Base-by-base conservation (phyloP, 2,797 vertebrate species). In the Bradypodion ventrale region DNA sequence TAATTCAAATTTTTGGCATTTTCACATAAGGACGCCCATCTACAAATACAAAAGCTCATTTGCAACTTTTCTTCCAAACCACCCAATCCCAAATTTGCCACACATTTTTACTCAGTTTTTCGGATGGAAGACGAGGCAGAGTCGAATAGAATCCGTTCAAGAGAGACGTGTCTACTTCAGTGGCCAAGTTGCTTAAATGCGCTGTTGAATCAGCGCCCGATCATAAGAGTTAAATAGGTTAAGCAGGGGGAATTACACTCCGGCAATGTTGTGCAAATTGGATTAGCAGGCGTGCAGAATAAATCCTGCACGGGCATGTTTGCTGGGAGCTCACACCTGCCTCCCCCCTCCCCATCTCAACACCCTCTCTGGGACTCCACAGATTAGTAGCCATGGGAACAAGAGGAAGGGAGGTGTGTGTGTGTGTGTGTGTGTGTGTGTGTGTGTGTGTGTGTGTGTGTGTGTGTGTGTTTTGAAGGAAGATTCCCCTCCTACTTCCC, bases 241-340 rank as follows among this genome's bases (percentile, higher is more conserved):
- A 87, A 84, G 63, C 76, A 65, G 46, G 21, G n/a, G 73, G 73
- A 81, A 76, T 80, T 87, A 76, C 19, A 35, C 60, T 80, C 27
- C 78, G 6, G 82, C 52, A 80, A 66, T 83, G 73, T 13, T 86
- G 62, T 70, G 49, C 86, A 75, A 92, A 89, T 85, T 89, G 90
- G 83, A 79, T 75, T 78, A 91, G 79, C 16, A 78, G 80, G 46
- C 32, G 37, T 0, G 15, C 52, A 86, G 69, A 78, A 42, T 68
- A 91, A 87, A 92, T 35, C 86, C 78, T 85, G 83, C 27, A 70
- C 23, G 72, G 85, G 7, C 40, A 82, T 83, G 59, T 9, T 70
- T 40, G 78, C 32, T 84, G 72, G 29, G 75, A 85, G 0, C 0
- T 5, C 46, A 74, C 40, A 78, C 69, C 62, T 0, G 1, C 32